phyloP scores from a whole-genome alignment of 2,888 invertebrate genomes.

The Caenorhabditis sp. region DNA sequence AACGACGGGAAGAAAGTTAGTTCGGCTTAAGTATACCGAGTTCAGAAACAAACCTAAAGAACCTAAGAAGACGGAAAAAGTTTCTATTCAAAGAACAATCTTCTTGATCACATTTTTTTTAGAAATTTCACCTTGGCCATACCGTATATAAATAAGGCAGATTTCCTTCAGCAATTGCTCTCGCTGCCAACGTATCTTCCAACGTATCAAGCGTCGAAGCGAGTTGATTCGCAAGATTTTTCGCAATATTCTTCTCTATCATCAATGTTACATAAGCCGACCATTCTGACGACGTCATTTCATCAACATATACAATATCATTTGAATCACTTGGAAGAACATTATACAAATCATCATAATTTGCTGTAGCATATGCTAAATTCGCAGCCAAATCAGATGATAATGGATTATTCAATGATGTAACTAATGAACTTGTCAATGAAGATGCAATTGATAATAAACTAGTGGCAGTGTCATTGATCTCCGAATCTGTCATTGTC shows the following conservation, averaged over 20 bases:
- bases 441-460: slow-evolving; percentile 43
- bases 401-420: slow-evolving; percentile 49
- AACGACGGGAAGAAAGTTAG: no score
- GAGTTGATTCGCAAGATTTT: slow-evolving; percentile 39
- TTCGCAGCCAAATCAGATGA: slow-evolving; percentile 45
- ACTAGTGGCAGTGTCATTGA: slow-evolving; percentile 40
- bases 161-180: slow-evolving; percentile 38
- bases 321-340: slow-evolving; percentile 49
- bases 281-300: slow-evolving; percentile 58
- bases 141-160: slow-evolving; percentile 37
- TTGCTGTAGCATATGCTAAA: slow-evolving; percentile 46
- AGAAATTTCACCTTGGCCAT: background rate
- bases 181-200: slow-evolving; percentile 43
- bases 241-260: slow-evolving; percentile 49
- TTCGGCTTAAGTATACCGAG: no score
- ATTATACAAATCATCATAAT: slow-evolving; percentile 56
- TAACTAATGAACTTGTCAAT: slow-evolving; percentile 25
- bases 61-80: no score
- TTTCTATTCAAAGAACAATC: no score
- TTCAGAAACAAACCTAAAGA: no score
- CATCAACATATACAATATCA: slow-evolving; percentile 59
- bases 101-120: no score
- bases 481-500: slow-evolving; percentile 43
- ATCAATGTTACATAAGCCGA: slow-evolving; percentile 54
- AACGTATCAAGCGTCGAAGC: slow-evolving; percentile 40